phyloP scores from a whole-genome alignment of 1,140 invertebrate species.

The Zaprionus capensis region DNA sequence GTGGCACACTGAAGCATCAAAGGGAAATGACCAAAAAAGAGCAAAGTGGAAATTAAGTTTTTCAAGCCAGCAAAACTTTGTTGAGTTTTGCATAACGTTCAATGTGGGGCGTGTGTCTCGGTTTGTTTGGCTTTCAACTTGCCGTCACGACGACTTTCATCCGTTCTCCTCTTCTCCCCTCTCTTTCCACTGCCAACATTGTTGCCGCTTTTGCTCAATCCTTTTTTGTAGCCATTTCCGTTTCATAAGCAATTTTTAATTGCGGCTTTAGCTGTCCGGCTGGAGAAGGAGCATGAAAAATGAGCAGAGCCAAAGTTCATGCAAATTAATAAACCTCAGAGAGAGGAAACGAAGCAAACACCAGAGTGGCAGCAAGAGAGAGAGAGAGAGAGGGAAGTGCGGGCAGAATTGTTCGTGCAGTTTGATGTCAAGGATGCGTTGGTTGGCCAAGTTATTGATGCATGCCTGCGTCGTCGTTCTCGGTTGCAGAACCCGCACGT shows the following conservation, averaged over 20 bases:
- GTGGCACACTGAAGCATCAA: slow-evolving; percentile 28
- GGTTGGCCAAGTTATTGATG: slow-evolving; percentile 67
- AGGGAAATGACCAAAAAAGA: slow-evolving; percentile 51
- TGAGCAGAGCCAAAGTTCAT: slow-evolving; percentile 71
- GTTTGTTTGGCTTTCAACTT: slow-evolving; percentile 38
- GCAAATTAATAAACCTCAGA: slow-evolving; percentile 78
- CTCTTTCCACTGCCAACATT: neutral
- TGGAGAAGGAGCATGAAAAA: slow-evolving; percentile 63
- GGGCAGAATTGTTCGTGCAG: slow-evolving; percentile 3
- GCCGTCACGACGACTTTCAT: neutral
- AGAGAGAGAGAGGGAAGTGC: neutral
- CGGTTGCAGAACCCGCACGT: slow-evolving; percentile 31
- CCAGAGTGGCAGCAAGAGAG: neutral
- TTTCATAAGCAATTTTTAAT: slow-evolving; percentile 82
- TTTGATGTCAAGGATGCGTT: slow-evolving; percentile 33
- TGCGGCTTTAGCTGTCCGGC: slow-evolving; percentile 67
- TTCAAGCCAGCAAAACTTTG: slow-evolving; percentile 59
- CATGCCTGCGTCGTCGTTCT: slow-evolving; percentile 33
- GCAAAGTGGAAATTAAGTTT: slow-evolving; percentile 72
- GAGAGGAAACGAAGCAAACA: neutral
- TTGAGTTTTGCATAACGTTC: slow-evolving; percentile 55
- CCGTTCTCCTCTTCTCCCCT: no score
- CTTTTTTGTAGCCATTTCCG: slow-evolving; percentile 65
- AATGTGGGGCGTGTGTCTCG: slow-evolving; percentile 26
- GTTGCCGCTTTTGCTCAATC: slow-evolving; percentile 3